These are phyloP conservation scores for Plecturocebus donacophilus DNA, from an alignment of 2,113 vertebrate genomes.

Conservation along the genomic window DNA sequence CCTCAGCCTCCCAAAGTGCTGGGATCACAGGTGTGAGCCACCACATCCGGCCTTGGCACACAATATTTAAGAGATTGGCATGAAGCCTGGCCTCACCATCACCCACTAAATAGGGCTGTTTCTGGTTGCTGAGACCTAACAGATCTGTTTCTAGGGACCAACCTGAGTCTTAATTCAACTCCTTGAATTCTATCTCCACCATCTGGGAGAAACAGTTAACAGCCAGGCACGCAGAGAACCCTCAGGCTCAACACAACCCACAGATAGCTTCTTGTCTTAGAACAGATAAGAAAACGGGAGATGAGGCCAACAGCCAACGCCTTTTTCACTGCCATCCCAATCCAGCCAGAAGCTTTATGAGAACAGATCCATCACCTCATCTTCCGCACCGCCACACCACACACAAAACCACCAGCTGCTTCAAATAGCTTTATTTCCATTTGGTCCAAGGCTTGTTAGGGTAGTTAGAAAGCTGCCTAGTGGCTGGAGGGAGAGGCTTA, in stretches of 20 bases:
- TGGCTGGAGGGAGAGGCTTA: not conserved
- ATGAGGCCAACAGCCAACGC: fast-evolving
- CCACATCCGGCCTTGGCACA: too few relatives aligned
- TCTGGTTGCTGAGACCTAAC: not conserved
- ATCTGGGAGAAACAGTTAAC: too few relatives aligned
- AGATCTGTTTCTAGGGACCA: not conserved
- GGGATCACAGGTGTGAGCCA: too few relatives aligned
- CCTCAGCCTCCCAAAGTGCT: too few relatives aligned
- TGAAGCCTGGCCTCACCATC: not conserved
- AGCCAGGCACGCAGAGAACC: not conserved
- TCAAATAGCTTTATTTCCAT: conserved; percentile 70
- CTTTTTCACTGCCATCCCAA: not conserved
- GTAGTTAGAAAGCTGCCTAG: not conserved
- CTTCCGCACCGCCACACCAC: not conserved
- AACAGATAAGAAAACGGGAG: not conserved
- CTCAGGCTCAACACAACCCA: not conserved
- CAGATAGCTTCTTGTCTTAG: not conserved
- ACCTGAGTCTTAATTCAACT: not conserved
- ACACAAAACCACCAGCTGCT: not conserved
- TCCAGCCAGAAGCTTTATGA: not conserved
- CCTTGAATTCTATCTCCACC: not conserved
- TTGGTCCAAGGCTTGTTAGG: conserved; percentile 42
- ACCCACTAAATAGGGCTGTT: not conserved
- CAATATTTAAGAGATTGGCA: not conserved
- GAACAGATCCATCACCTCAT: not conserved